Evolutionary conservation across 2,888 invertebrate genomes (phyloP), one percentile per base, ranked within the genome.

Genomic region (Dioctria rufipes): DNA sequence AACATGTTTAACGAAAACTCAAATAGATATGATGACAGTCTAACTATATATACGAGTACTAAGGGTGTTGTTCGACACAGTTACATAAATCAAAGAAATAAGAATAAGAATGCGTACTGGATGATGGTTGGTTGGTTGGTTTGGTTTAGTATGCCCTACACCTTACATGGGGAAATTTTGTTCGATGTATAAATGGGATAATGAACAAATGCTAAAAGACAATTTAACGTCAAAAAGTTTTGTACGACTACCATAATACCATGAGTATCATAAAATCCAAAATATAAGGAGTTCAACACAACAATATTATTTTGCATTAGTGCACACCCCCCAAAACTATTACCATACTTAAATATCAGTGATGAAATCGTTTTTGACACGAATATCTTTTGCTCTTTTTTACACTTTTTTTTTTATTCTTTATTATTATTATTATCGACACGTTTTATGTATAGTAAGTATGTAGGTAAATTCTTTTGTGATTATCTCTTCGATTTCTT

Each of bases 301-400:
- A 11, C 54, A 54, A 8, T 3, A n/a, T 11, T n/a, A 54, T 54
- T 4, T n/a, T 54, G 25, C 54, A 54, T 54, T 4, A 11, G n/a
- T 3, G 3, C n/a, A 4, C 54, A 11, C 9, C 54, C 54, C 5
- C 4, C 11, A 8, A 54, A 54, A 4, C 11, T 69, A 69, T 69
- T 51, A 49, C 51, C 9, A 25, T 39, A 37, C 51, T 40, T 25
- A 69, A 3, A 69, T 49, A 13, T 46, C 8, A 40, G 65, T 66
- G 67, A 51, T 25, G 25, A 4, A 46, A 69, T 69, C 69, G 51
- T 4, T 54, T 69, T 69, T 37, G 51, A 51, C 40, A 69, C 49
- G 54, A 49, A 51, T 49, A 8, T 4, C 4, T 54, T 11, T 11
- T 54, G 54, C 11, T 11, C 2, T 54, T 54, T 46, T 46, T 54